These are phyloP conservation scores for Eupithecia insigniata DNA, from an alignment of 2,888 invertebrate genomes.

Conservation along the genomic window DNA sequence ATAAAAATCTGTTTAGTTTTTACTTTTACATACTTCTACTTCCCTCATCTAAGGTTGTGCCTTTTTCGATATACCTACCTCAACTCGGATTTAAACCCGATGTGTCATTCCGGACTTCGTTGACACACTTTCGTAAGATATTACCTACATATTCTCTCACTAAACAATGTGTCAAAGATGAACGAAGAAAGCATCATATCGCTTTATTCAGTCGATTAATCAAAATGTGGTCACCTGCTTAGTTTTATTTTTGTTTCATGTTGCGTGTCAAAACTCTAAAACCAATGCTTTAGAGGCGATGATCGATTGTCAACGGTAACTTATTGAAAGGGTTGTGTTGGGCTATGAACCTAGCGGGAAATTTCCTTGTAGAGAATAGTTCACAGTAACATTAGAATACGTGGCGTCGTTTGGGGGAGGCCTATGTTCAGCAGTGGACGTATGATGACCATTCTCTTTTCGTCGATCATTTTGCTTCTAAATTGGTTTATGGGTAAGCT, in stretches of 20 bases:
- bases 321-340: slow-evolving; percentile 42
- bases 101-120: neutral
- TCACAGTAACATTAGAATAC: neutral
- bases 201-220: slow-evolving; percentile 60
- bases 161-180: slow-evolving; percentile 25
- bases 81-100: neutral
- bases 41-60: no score
- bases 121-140: neutral
- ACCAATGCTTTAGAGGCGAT: slow-evolving; percentile 59
- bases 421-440: no score
- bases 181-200: slow-evolving; percentile 47
- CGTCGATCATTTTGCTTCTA: neutral
- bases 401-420: no score
- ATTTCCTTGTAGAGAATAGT: neutral
- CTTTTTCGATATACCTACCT: neutral
- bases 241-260: slow-evolving; percentile 49
- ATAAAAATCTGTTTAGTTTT: no score
- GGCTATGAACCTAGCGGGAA: slow-evolving; percentile 39
- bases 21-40: no score
- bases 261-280: slow-evolving; percentile 63
- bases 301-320: slow-evolving; percentile 59
- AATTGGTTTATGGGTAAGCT: neutral
- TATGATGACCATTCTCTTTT: no score
- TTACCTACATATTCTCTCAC: neutral
- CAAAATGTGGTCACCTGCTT: slow-evolving; percentile 61